These are phyloP conservation scores for Melitaea athalia DNA, from an alignment of 2,888 invertebrate genomes.

Conservation along the genomic window DNA sequence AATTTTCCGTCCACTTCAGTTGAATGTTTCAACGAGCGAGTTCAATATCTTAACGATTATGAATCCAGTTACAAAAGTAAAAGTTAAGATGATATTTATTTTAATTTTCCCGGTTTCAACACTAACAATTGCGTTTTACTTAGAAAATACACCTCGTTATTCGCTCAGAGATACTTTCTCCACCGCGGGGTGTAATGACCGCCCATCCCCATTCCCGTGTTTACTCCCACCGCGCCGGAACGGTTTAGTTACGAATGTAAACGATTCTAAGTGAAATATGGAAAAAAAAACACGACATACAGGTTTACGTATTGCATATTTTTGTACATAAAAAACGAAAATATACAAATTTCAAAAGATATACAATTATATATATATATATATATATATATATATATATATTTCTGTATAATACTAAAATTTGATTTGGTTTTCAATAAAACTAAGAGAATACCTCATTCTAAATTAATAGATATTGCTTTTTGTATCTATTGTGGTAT, in stretches of 20 bases:
- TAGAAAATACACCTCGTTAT: constrained; percentile 35
- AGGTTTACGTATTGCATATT: background rate
- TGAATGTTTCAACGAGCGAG: too few relatives aligned
- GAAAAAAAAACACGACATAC: constrained; percentile 7
- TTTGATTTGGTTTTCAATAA: too few relatives aligned
- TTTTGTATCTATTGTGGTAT: too few relatives aligned
- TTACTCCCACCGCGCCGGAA: constrained; percentile 47
- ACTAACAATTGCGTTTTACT: constrained; percentile 39
- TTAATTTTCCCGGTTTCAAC: constrained; percentile 36
- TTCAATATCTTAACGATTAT: background rate
- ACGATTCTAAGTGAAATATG: constrained; percentile 43
- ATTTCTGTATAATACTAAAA: too few relatives aligned
- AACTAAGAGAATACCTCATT: too few relatives aligned
- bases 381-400: too few relatives aligned
- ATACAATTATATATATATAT: too few relatives aligned
- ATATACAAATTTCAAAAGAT: too few relatives aligned
- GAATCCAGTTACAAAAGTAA: constrained; percentile 8
- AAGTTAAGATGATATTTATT: constrained; percentile 35
- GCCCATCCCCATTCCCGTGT: constrained; percentile 38
- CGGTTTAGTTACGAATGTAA: constrained; percentile 47
- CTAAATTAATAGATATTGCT: too few relatives aligned
- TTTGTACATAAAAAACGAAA: background rate
- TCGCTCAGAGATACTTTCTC: constrained; percentile 23
- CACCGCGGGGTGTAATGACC: background rate
- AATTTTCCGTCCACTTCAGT: too few relatives aligned